These are phyloP conservation scores for Balaeniceps rex DNA, from an alignment of 2,113 vertebrate species.

Conservation along the genomic window DNA sequence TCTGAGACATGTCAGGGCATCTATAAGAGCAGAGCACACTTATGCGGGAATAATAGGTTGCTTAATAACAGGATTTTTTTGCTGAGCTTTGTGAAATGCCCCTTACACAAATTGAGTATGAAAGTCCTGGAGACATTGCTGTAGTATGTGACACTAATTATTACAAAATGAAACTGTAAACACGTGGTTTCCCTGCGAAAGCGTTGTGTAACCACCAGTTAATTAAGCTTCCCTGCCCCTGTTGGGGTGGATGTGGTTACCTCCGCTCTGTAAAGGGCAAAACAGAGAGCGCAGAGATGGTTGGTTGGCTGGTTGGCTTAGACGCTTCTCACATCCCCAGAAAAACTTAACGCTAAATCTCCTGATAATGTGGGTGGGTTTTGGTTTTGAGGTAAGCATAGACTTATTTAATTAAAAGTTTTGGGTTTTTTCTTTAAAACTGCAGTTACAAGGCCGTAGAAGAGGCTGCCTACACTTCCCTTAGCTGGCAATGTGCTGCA, in stretches of 20 bases:
- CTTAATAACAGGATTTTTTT: conserved; percentile 2
- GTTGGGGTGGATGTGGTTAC: background rate
- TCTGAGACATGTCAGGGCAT: conserved; percentile 11
- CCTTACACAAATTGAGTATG: background rate
- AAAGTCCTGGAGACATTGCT: background rate
- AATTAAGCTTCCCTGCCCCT: background rate
- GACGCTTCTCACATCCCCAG: background rate
- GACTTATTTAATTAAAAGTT: background rate
- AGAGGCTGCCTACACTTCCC: background rate
- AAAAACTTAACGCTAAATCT: background rate
- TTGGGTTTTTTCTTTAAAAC: background rate
- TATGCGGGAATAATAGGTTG: background rate
- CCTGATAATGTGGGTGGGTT: background rate
- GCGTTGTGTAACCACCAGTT: background rate
- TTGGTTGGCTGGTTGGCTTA: background rate
- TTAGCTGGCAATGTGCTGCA: background rate
- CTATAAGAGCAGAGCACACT: background rate
- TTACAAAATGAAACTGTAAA: conserved; percentile 13
- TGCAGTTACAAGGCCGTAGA: background rate
- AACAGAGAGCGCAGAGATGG: background rate
- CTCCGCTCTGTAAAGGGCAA: background rate
- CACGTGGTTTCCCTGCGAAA: background rate
- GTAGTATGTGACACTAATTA: background rate
- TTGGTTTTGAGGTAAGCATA: background rate
- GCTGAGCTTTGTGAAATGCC: conserved; percentile 31